Evolutionary conservation across 2,888 invertebrate genomes (phyloP), one percentile per base, ranked within the genome.

Genomic region (Notodonta dromedarius): DNA sequence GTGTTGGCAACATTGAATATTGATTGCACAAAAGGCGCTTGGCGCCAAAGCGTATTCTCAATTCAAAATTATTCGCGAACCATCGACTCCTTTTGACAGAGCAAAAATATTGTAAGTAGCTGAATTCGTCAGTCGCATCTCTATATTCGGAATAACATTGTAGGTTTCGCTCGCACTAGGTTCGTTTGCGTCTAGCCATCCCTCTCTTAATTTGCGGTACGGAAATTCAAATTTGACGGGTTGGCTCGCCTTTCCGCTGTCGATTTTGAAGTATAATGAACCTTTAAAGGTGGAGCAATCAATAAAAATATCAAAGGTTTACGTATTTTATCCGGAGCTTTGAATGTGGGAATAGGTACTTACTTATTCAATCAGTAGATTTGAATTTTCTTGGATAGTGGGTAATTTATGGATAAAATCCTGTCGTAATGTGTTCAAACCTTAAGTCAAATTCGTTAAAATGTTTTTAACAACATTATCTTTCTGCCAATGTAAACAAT

Each of bases 21-120:
- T 94, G 94, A 94, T 94, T 94, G 93, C 86, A 91, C 94, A 94
- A 94, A 94, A 94, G 93, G 91, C 89, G 89, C 86, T 88, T 82
- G 81, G 84, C 80, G 88, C 85, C 87, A 87, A 88, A 94, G 93
- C 94, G 94, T 94, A 94, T 94, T 94, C 84, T 93, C 92, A 87
- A 94, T 94, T 91, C 89, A 88, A 92, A 93, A 91, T 91, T 91
- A 93, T 94, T 94, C 92, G 77, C 80, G 82, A 86, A 79, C 85
- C 82, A 84, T 79, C 86, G 85, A 88, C 85, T 92, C 88, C 93
- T 92, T 94, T 94, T 92, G 91, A 93, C 85, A 87, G 85, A 78
- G 84, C 84, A 87, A 94, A 83, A 94, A 94, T 94, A 94, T 24
- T 94, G 94, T 94, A 94, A 93, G 93, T 90, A 89, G 91, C 92